These are phyloP conservation scores for Eubucco bourcierii DNA, from an alignment of 2,113 vertebrate genomes.

Conservation along the genomic window DNA sequence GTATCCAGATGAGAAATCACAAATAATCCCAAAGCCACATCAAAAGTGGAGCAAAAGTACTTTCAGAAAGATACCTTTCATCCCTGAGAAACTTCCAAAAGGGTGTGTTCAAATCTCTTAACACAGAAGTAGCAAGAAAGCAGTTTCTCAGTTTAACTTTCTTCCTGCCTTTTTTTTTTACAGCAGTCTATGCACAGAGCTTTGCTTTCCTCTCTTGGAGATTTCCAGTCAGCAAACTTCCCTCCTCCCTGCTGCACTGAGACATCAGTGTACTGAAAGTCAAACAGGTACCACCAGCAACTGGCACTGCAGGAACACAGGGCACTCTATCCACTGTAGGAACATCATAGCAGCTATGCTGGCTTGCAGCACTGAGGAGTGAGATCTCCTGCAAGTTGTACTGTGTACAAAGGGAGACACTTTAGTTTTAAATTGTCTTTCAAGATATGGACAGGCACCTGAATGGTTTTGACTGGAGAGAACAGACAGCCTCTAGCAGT, in stretches of 20 bases:
- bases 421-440: neutral
- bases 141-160: neutral
- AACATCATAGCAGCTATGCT: neutral
- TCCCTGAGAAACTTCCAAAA: neutral
- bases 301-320: neutral
- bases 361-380: neutral
- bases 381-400: neutral
- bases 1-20: neutral
- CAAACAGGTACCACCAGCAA: neutral
- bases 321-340: neutral
- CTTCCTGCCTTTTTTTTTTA: neutral
- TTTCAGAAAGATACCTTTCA: neutral
- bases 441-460: neutral
- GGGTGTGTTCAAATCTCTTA: neutral
- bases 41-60: neutral
- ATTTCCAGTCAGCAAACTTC: neutral
- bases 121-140: conserved; percentile 54
- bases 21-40: neutral
- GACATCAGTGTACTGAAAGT: neutral
- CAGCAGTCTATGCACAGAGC: neutral
- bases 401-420: neutral
- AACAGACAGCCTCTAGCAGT: neutral
- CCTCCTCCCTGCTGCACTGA: neutral
- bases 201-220: neutral
- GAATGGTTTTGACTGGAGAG: neutral